phyloP scores from a whole-genome alignment of 2,113 vertebrate genomes.

The Callipepla squamata region DNA sequence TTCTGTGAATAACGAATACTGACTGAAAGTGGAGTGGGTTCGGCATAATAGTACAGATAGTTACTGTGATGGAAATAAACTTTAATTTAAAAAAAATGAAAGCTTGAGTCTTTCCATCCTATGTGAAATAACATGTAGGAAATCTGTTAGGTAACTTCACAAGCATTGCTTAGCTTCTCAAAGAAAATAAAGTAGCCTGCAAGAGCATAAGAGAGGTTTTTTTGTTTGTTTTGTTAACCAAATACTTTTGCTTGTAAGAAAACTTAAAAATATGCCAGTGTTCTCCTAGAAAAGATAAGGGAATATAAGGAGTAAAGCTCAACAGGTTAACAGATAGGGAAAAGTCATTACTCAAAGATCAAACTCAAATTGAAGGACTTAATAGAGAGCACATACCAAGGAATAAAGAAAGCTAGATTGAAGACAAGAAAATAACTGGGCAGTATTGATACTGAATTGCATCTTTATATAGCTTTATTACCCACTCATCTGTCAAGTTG shows the following conservation, averaged over 20 bases:
- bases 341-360: background rate
- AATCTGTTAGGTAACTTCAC: background rate
- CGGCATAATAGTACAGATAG: background rate
- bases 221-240: background rate
- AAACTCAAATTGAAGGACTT: background rate
- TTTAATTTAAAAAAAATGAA: background rate
- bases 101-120: background rate
- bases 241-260: background rate
- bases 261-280: background rate
- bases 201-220: background rate
- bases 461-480: background rate
- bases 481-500: background rate
- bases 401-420: background rate
- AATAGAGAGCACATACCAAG: background rate
- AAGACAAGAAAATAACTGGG: background rate
- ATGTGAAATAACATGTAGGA: background rate
- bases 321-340: background rate
- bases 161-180: background rate
- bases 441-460: background rate
- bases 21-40: background rate
- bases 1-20: background rate
- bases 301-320: no score
- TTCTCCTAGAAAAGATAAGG: accelerated
- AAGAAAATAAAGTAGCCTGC: background rate
- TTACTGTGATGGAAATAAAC: background rate